These are phyloP conservation scores for Lamprologus callipterus DNA, from an alignment of 2,113 vertebrate species.

Conservation along the genomic window DNA sequence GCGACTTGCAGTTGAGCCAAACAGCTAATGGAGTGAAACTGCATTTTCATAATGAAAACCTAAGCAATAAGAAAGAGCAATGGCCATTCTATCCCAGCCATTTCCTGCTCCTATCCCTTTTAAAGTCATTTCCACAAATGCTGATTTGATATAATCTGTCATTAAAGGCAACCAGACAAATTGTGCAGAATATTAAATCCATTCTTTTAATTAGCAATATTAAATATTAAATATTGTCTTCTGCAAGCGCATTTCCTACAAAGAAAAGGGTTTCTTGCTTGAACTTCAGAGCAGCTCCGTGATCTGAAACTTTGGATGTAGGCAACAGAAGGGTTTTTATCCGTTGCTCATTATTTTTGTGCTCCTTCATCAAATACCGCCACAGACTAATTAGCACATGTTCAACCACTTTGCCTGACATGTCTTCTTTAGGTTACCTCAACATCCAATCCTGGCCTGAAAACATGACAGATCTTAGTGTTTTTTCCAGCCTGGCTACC, in stretches of 20 bases:
- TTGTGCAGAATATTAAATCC: constrained; percentile 41
- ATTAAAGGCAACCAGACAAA: constrained; percentile 53
- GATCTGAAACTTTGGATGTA: neutral
- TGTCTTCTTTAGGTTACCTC: constrained; percentile 79
- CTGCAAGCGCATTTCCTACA: neutral
- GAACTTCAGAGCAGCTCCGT: neutral
- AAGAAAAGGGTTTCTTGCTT: constrained; percentile 1
- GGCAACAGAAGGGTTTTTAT: neutral
- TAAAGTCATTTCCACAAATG: constrained; percentile 43
- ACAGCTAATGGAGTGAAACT: constrained; percentile 71
- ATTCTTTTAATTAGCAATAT: constrained; percentile 53
- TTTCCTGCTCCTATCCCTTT: constrained; percentile 28
- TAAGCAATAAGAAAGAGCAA: constrained; percentile 67
- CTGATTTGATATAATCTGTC: constrained; percentile 54
- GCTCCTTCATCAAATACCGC: neutral
- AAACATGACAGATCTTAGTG: constrained; percentile 95
- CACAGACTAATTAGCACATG: neutral
- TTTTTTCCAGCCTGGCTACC: constrained; percentile 91
- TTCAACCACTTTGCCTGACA: neutral
- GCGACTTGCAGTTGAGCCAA: constrained; percentile 60
- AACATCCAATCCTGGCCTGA: constrained; percentile 98
- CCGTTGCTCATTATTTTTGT: neutral
- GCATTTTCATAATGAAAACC: constrained; percentile 73
- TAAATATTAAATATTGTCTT: constrained; percentile 20
- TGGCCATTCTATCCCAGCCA: constrained; percentile 21